Conservation (phyloP, 2,113 vertebrate genomes). For the Emydura subglobosa region DNA sequence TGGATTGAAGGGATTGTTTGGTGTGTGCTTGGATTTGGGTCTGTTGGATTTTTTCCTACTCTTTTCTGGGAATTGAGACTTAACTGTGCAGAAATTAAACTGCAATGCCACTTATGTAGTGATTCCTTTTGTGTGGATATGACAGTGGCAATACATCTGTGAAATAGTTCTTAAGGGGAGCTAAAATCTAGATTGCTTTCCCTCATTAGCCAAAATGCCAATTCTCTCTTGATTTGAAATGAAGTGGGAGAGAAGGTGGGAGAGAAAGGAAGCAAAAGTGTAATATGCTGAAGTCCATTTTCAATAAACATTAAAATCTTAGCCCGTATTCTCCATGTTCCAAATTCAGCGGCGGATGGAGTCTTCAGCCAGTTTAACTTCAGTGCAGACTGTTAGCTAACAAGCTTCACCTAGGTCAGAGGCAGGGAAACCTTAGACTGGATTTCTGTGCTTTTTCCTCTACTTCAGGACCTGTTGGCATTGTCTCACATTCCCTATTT, state of each 20-base stretch:
- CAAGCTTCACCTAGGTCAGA: background rate
- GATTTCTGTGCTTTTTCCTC: background rate
- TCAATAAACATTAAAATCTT: background rate
- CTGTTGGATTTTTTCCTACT: background rate
- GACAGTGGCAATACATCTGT: background rate
- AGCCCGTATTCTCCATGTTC: background rate
- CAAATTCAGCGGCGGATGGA: background rate
- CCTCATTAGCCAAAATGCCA: constrained; percentile 12
- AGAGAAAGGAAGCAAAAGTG: background rate
- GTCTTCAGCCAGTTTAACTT: background rate
- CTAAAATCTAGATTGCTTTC: constrained; percentile 2
- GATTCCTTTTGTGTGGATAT: background rate
- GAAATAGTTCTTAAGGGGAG: constrained; percentile 30
- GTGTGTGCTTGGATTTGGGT: background rate
- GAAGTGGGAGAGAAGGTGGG: background rate
- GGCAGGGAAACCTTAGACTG: background rate
- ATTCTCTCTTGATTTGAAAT: constrained; percentile 35
- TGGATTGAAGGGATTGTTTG: background rate
- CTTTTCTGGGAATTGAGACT: constrained; percentile 1
- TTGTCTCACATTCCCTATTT: background rate
- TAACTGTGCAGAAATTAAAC: constrained; percentile 30
- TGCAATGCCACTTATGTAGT: background rate
- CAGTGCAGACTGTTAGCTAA: background rate
- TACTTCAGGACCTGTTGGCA: background rate
- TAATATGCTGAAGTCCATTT: background rate